Evolutionary conservation across 2,888 invertebrate genomes (phyloP), one percentile per base, ranked within the genome.

Genomic region (Tortricodes alternella): DNA sequence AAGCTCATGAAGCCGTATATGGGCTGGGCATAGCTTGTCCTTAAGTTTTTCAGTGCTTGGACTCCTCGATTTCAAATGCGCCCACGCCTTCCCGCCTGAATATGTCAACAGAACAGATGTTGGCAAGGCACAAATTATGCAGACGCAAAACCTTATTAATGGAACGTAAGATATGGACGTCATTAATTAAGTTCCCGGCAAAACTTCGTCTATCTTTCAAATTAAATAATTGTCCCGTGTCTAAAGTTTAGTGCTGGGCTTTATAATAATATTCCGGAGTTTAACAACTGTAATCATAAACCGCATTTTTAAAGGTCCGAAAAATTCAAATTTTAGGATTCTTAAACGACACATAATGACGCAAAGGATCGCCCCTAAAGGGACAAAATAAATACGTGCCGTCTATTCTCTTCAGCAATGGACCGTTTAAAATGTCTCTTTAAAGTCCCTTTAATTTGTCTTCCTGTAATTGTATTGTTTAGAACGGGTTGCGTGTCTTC

Each of bases 361-460:
- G 65, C 63, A 64, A 59, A 60, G 64, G 59, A 65, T 66, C 62
- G 63, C 58, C 65, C 59, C 24, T 58, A 64, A 70, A 70, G 65
- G 70, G 73, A 68, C 65, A 58, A 71, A 74, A 58, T 41, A 70
- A 74, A 73, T 65, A 71, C 61, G 65, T 72, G 78, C 66, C 80
- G 81, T 76, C 72, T 61, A 57, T 65, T 69, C 72, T 71, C 63
- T 74, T 48, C 56, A 60, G 59, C 75, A 76, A 74, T 76, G 67
- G 63, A 68, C 69, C 68, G 71, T 80, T 80, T 72, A 77, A 80
- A 84, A 74, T 75, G 72, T 75, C 71, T 73, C 73, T 75, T 80
- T 80, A 76, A 73, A 72, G 65, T 69, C 67, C 66, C 73, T 73
- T 77, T 78, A 73, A 69, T 79, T 71, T 71, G 65, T 68, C 61